Percentiles rank a stretch among this genome's conserved stretches.
Evolutionary conservation across 2,888 invertebrate genomes (phyloP).

Genomic region (Leucophenga maculata): DNA sequence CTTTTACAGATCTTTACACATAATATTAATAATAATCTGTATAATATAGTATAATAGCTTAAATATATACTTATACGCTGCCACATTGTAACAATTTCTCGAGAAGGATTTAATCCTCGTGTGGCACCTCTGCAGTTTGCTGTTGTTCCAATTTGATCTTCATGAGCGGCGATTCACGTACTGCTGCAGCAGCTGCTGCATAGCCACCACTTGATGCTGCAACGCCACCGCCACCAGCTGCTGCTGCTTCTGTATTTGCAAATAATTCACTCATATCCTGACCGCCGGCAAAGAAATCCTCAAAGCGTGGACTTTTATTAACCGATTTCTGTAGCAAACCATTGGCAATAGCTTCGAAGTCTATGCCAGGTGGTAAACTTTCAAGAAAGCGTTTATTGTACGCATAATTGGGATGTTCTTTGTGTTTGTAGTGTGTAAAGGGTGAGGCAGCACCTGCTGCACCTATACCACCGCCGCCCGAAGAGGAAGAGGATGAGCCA

Average conservation of each 20-base stretch:
- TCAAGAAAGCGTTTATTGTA: constrained; percentile 69
- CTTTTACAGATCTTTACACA: background rate
- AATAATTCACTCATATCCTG: constrained; percentile 69
- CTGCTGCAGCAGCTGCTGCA: constrained; percentile 42
- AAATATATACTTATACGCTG: constrained; percentile 23
- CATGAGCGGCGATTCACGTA: constrained; percentile 28
- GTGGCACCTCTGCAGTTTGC: constrained; percentile 65
- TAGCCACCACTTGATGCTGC: constrained; percentile 38
- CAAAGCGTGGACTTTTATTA: constrained; percentile 69
- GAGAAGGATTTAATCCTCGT: constrained; percentile 64
- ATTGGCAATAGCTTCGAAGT: constrained; percentile 69
- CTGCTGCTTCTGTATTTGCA: constrained; percentile 54
- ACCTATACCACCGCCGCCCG: constrained; percentile 14
- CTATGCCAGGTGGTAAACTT: constrained; percentile 69
- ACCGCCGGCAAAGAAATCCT: constrained; percentile 66
- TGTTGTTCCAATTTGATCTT: constrained; percentile 70
- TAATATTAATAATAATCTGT: background rate
- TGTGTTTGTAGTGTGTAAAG: constrained; percentile 59
- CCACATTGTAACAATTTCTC: constrained; percentile 22
- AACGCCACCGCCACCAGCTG: constrained; percentile 32
- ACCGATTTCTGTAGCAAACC: constrained; percentile 69
- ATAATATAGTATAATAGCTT: background rate
- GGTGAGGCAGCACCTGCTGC: constrained; percentile 55
- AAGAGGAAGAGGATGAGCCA: constrained; percentile 18
- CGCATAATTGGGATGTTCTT: constrained; percentile 64